Base-by-base conservation (phyloP, 1,140 invertebrate genomes). In the Neodiprion lecontei region DNA sequence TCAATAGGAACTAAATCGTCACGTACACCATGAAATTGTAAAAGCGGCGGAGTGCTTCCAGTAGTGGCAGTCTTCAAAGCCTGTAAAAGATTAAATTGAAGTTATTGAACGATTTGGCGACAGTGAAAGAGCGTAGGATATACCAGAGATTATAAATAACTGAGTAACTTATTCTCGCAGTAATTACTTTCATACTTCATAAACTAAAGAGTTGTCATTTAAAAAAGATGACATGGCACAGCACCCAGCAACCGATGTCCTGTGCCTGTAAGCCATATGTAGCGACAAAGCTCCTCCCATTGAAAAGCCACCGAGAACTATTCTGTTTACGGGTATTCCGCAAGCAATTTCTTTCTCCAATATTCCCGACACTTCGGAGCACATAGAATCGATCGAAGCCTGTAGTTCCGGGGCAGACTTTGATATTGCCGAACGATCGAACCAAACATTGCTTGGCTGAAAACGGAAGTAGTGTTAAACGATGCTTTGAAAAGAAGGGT, bases 141-240 rank as follows among this genome's bases (percentile, higher is more conserved):
- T 40, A 1, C 5, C 28, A 3, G 28, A 40, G 17, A 65, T 7
- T 50, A 49, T 17, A 7, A 73, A 74, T 47, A n/a, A 12, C 14
- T 11, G 72, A 23, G n/a, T 74, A 9, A 12, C 70, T 17, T 14
- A 72, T 50, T 50, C 17, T 65, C 4, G 48, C 47, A 21, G n/a
- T n/a, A 65, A 47, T 50, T 66, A 12, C 67, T 70, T 73, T 10
- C 88, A 74, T 69, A 90, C 89, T 79, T 92, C 81, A 84, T 92
- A 94, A 12, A 95, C 90, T 9, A 88, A 72, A 14, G 94, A 95
- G 67, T 91, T 88, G 7, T 91, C 85, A 80, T 94, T 94, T 0
- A 95, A 84, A 79, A 95, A 95, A 7, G 93, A 92, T 23, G 93
- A 95, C 74, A 94, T 90, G 1, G 90, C 90, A 85, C 94, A 93